A percentile compares a stretch with the other conserved stretches of the same genome.
Evolutionary conservation across 2,888 invertebrate genomes (phyloP).

Genomic region (Germaria angustata): DNA sequence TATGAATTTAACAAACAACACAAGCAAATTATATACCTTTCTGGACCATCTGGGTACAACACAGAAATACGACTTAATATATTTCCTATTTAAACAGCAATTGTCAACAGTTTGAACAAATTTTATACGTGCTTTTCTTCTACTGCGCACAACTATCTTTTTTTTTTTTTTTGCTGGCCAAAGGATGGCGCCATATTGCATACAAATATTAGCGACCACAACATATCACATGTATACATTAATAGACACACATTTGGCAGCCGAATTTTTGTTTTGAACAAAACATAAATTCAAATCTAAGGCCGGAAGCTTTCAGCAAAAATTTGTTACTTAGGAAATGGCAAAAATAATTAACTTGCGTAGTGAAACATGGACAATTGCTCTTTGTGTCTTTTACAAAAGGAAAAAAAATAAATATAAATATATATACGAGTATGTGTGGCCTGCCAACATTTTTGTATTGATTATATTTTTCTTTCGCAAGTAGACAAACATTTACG

Average conservation of each 20-base stretch:
- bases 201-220: no score
- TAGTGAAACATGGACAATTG: neutral
- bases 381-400: neutral
- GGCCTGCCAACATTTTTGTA: neutral
- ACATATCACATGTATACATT: neutral
- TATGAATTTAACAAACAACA: neutral
- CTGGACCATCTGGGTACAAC: neutral
- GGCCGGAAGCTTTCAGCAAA: conserved; percentile 55
- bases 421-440: neutral
- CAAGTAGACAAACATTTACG: neutral
- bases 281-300: conserved; percentile 31
- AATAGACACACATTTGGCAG: conserved; percentile 1
- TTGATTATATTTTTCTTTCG: neutral
- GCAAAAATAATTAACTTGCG: conserved; percentile 40
- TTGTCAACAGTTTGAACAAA: conserved; percentile 16
- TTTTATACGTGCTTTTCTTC: conserved; percentile 7
- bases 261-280: conserved; percentile 22
- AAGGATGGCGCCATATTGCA: neutral
- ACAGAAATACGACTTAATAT: neutral
- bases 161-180: no score
- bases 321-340: conserved; percentile 52
- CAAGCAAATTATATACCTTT: neutral
- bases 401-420: no score
- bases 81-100: conserved; percentile 21
- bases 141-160: conserved; percentile 17